Evolutionary conservation across 2,113 vertebrate species (phyloP).

Genomic region (Dendropsophus ebraccatus): DNA sequence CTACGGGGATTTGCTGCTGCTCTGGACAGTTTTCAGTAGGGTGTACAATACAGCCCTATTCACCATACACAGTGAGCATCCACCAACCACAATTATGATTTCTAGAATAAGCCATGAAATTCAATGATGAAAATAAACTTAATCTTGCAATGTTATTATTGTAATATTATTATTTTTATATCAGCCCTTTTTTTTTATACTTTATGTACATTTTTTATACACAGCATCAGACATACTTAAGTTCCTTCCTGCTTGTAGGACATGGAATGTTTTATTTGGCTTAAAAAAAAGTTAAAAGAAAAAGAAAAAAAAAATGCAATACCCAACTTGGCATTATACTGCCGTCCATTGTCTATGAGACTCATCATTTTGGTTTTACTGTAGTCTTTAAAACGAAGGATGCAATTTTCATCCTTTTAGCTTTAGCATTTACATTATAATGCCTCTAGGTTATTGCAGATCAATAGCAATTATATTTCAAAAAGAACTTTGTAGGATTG

Average conservation of each 20-base stretch:
- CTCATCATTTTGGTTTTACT: conserved; percentile 29
- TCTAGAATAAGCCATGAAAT: no score
- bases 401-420: conserved; percentile 48
- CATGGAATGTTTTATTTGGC: not conserved
- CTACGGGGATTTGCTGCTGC: no score
- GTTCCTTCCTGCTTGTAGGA: not conserved
- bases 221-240: not conserved
- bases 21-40: no score
- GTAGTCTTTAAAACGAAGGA: not conserved
- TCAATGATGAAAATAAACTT: no score
- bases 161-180: no score
- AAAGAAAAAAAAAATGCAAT: not conserved
- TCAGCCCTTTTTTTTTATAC: no score
- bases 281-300: not conserved
- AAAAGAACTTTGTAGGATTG: not conserved
- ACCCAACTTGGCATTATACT: conserved; percentile 7
- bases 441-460: conserved; percentile 40
- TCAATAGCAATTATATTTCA: conserved; percentile 53
- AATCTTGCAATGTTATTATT: no score
- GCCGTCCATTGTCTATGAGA: conserved; percentile 27
- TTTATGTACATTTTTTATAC: no score
- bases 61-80: no score
- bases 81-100: no score
- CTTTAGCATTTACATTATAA: conserved; percentile 48
- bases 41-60: no score